Evolutionary conservation across 2,113 vertebrate species (phyloP).

Genomic region (Phyllopteryx taeniolatus): DNA sequence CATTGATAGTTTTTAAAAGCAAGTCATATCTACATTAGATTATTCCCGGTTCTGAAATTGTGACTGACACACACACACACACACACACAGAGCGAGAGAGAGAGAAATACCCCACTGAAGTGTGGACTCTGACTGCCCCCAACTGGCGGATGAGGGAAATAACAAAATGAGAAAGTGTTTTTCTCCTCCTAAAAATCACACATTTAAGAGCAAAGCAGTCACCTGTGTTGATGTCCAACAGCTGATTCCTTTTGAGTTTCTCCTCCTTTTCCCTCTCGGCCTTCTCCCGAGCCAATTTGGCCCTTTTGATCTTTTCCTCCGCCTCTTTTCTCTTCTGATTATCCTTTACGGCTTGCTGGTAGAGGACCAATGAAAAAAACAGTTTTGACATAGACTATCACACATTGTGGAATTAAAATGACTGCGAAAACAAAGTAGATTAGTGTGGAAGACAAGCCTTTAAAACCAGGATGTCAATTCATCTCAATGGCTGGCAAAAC

Average conservation of each 20-base stretch:
- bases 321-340: slow-evolving; percentile 79
- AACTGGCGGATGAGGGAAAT: slow-evolving; percentile 59
- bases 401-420: not conserved
- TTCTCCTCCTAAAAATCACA: slow-evolving; percentile 10
- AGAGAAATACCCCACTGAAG: slow-evolving; percentile 12
- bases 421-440: not conserved
- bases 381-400: not conserved
- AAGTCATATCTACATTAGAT: slow-evolving; percentile 63
- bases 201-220: slow-evolving; percentile 21
- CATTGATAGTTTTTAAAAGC: slow-evolving; percentile 29
- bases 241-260: slow-evolving; percentile 77
- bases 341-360: slow-evolving; percentile 81
- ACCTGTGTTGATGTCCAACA: slow-evolving; percentile 81
- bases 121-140: slow-evolving; percentile 69
- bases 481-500: slow-evolving; percentile 27
- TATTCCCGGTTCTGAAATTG: slow-evolving; percentile 52
- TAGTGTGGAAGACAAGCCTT: slow-evolving; percentile 23
- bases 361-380: not conserved
- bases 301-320: slow-evolving; percentile 80
- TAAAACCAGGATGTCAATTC: slow-evolving; percentile 20
- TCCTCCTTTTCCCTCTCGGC: slow-evolving; percentile 80
- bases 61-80: slow-evolving; percentile 25
- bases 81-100: not conserved
- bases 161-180: slow-evolving; percentile 22
- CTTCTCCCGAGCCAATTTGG: slow-evolving; percentile 80